Evolutionary conservation across 2,888 invertebrate species (phyloP), one percentile per base, ranked within the genome.

Genomic region (Odontocolon sp.): DNA sequence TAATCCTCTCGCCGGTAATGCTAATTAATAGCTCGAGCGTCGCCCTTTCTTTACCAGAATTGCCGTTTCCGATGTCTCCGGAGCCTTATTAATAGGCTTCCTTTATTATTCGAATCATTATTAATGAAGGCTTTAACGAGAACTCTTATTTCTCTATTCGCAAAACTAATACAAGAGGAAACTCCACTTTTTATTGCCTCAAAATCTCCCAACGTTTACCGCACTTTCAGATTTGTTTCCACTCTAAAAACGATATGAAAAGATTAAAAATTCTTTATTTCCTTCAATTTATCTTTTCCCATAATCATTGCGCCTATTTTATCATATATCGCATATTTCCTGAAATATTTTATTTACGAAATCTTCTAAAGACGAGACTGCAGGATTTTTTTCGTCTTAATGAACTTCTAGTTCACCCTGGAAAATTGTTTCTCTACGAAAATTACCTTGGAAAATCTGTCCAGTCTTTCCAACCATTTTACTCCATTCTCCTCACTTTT

Each of bases 1-100:
- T 64, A 50, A 64, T 64, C 50, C 64, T n/a, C 50, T 36, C 21
- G 28, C 42, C 54, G 67, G 42, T 31, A 54, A 67, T 56, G 42
- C 45, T 67, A 54, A 67, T 67, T 67, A 67, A 67, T 50, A 38
- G 50, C 50, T 38, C 33, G 23, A 18, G 14, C 23, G 36, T 64
- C 50, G 21, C 33, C 4, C 11, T 16, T 36, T 64, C 36, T 33
- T 42, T 4, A 26, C 11, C 40, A 16, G 11, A 23, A 26, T 52
- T 2, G 38, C 28, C 45, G 56, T 56, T 56, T 45, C n/a, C 26
- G 14, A 33, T 31, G 9, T 23, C 5, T 16, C n/a, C 23, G n/a
- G 11, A 56, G 56, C 45, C 33, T 45, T 57, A 57, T 36, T 36
- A 26, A 63, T 50, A 28, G 36, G 6, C 47, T 9, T 18, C 26